A percentile compares a stretch with the other conserved stretches of the same genome.
phyloP scores from a whole-genome alignment of 2,797 vertebrate species.

The Coccyzus lansbergi region DNA sequence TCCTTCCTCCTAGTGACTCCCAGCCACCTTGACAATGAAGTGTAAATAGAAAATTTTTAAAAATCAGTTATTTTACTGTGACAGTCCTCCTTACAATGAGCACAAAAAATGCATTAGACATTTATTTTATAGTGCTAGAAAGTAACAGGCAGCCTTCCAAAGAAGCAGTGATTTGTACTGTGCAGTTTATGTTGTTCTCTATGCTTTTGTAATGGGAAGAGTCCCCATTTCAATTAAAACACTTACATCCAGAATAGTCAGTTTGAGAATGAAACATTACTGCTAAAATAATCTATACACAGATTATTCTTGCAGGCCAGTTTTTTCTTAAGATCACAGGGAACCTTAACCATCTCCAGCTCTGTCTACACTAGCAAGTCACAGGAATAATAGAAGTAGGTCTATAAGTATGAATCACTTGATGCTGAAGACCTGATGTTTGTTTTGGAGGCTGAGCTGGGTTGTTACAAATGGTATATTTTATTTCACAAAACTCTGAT shows the following conservation, averaged over 20 bases:
- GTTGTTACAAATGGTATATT: not conserved
- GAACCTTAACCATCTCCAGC: not conserved
- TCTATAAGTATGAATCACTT: not conserved
- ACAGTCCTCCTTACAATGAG: not conserved
- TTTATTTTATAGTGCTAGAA: not conserved
- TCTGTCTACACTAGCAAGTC: not conserved
- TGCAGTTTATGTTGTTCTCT: not conserved
- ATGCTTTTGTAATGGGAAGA: not conserved
- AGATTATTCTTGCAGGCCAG: not conserved
- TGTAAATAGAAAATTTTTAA: not conserved
- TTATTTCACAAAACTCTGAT: conserved; percentile 12
- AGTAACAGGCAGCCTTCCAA: not conserved
- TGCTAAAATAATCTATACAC: not conserved
- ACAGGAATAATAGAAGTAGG: not conserved
- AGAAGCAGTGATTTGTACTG: not conserved
- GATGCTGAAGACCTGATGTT: not conserved
- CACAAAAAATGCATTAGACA: not conserved
- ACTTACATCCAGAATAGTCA: not conserved
- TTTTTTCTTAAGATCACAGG: not conserved
- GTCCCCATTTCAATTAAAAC: not conserved
- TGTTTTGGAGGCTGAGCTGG: not conserved
- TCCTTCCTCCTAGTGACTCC: not conserved
- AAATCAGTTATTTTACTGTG: not conserved
- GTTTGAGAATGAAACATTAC: not conserved
- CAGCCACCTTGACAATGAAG: not conserved